Evolutionary conservation across 2,888 invertebrate genomes (phyloP).

Genomic region (Rapana venosa): DNA sequence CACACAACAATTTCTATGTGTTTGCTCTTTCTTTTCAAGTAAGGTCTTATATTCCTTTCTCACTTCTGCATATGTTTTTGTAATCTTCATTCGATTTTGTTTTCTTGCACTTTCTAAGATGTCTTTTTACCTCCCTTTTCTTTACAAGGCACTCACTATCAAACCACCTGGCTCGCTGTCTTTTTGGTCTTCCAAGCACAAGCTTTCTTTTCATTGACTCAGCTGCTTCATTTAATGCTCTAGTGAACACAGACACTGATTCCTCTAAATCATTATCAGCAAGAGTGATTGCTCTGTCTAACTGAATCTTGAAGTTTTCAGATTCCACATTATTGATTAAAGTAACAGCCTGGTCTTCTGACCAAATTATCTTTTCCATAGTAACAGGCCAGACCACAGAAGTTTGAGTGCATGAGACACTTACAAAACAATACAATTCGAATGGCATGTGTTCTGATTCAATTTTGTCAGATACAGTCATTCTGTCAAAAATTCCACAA

Average conservation of each 20-base stretch:
- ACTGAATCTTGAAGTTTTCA: neutral
- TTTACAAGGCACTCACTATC: neutral
- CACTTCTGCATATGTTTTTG: too few species aligned
- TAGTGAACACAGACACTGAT: neutral
- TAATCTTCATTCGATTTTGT: neutral
- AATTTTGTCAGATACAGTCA: neutral
- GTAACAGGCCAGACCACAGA: neutral
- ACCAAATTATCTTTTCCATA: neutral
- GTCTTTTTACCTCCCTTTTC: neutral
- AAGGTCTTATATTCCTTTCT: too few species aligned
- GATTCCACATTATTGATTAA: neutral
- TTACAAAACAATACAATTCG: neutral
- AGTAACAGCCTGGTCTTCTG: neutral
- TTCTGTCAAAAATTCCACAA: neutral
- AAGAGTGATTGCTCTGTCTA: neutral
- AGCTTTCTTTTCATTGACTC: neutral
- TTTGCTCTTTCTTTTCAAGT: too few species aligned
- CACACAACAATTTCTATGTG: too few species aligned
- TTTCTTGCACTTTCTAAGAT: neutral
- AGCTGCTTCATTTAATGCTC: too few species aligned
- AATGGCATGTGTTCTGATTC: slow-evolving; percentile 10
- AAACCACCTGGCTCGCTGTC: neutral
- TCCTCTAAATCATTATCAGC: neutral
- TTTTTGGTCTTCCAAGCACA: neutral
- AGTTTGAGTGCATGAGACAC: neutral